Percentiles rank a stretch among this genome's conserved stretches.
These are phyloP conservation scores for Lonchura striata DNA, from an alignment of 2,113 vertebrate genomes.

Conservation along the genomic window DNA sequence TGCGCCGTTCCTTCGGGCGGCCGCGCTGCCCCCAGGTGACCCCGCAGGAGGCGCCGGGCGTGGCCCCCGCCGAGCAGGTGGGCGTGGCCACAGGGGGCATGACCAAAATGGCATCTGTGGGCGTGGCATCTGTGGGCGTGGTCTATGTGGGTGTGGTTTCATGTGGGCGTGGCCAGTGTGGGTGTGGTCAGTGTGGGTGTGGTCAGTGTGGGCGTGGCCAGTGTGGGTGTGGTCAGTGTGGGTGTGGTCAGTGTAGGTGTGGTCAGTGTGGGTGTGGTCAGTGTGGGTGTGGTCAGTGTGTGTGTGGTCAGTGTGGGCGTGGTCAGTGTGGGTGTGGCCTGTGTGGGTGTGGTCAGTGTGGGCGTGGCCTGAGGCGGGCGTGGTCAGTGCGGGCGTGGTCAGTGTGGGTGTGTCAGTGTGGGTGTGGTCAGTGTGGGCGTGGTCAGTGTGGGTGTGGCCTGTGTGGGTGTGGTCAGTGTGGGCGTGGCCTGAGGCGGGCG, in stretches of 20 bases:
- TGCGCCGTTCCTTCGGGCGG: not conserved
- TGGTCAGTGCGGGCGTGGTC: not conserved
- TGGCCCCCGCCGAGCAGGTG: not conserved
- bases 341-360: not conserved
- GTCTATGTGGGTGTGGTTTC: not conserved
- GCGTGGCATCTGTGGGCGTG: not conserved
- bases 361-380: not conserved
- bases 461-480: too few species aligned
- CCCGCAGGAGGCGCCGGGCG: not conserved
- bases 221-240: not conserved
- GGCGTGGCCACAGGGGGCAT: not conserved
- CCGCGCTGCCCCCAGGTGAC: not conserved
- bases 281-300: not conserved
- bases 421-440: too few species aligned
- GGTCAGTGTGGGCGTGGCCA: not conserved
- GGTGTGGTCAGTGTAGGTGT: not conserved
- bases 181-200: not conserved
- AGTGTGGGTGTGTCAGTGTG: too few species aligned
- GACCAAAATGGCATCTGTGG: too few species aligned
- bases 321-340: too few species aligned
- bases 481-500: accelerated
- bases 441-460: too few species aligned
- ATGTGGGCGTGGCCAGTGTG: too few species aligned
- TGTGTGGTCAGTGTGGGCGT: too few species aligned
- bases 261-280: accelerated